phyloP scores from a whole-genome alignment of 2,113 vertebrate genomes.

The Callocephalon fimbriatum region DNA sequence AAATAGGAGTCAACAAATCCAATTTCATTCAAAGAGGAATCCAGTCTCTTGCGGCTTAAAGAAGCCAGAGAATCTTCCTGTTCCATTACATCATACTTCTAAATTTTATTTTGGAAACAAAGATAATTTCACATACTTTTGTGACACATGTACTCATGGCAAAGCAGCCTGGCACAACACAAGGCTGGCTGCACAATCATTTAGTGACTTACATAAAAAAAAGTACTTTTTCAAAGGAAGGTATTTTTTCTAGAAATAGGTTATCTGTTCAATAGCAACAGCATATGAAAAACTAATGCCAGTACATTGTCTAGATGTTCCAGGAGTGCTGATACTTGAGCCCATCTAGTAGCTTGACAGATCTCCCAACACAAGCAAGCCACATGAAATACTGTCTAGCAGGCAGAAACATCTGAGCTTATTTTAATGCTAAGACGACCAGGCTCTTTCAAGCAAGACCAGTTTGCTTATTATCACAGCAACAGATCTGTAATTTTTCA shows the following conservation, averaged over 20 bases:
- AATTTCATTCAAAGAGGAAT: constrained; percentile 11
- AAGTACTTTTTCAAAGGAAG: neutral
- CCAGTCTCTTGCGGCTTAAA: constrained; percentile 1
- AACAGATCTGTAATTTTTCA: constrained; percentile 2
- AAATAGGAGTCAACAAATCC: neutral
- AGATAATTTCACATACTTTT: neutral
- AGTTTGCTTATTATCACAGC: constrained; percentile 15
- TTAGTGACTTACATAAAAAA: neutral
- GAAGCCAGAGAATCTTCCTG: neutral
- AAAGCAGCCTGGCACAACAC: neutral
- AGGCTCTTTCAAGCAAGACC: constrained; percentile 8
- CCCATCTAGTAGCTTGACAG: neutral
- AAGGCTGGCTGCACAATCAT: neutral
- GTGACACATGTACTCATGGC: neutral
- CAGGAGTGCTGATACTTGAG: neutral
- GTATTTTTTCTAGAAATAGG: neutral
- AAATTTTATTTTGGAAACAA: neutral
- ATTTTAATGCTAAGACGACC: neutral
- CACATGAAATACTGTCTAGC: neutral
- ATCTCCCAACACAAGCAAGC: neutral
- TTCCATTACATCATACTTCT: neutral
- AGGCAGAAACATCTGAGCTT: neutral
- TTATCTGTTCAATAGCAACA: neutral
- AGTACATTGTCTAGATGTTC: neutral
- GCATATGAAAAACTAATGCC: neutral